Conservation (phyloP, 2,797 vertebrate genomes). For the Psittacula derbiana region DNA sequence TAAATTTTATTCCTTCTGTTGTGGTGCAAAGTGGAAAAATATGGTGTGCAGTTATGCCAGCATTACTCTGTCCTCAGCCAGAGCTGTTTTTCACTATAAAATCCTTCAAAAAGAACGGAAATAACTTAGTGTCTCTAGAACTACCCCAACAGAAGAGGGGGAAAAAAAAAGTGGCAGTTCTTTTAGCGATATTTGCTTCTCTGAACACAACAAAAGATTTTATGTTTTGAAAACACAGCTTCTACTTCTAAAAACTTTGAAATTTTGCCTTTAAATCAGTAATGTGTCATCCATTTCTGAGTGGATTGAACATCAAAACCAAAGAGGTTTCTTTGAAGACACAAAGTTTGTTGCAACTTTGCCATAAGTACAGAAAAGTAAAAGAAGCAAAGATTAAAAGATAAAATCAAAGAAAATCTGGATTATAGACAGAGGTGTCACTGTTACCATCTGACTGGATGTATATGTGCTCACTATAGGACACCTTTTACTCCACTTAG, state of each 20-base stretch:
- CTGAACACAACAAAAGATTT: not conserved
- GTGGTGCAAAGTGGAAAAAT: conserved; percentile 23
- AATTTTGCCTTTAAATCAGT: not conserved
- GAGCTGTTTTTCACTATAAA: not conserved
- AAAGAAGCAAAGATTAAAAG: not conserved
- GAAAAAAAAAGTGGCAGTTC: not conserved
- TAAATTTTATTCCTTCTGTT: conserved; percentile 16
- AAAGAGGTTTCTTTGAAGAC: not conserved
- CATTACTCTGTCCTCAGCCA: not conserved
- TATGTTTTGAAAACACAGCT: not conserved
- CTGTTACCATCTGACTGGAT: not conserved
- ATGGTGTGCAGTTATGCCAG: not conserved
- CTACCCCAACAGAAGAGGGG: not conserved
- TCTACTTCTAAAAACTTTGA: not conserved
- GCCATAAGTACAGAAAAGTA: not conserved
- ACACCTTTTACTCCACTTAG: not conserved
- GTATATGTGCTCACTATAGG: not conserved
- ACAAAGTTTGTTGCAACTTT: not conserved
- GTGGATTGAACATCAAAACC: not conserved
- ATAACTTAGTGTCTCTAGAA: not conserved
- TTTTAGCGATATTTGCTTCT: not conserved
- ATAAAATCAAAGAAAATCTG: not conserved
- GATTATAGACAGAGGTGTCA: not conserved
- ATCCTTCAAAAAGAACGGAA: not conserved
- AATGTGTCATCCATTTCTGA: not conserved